These are phyloP conservation scores for Eumeta japonica DNA, from an alignment of 1,140 invertebrate species.

Conservation along the genomic window DNA sequence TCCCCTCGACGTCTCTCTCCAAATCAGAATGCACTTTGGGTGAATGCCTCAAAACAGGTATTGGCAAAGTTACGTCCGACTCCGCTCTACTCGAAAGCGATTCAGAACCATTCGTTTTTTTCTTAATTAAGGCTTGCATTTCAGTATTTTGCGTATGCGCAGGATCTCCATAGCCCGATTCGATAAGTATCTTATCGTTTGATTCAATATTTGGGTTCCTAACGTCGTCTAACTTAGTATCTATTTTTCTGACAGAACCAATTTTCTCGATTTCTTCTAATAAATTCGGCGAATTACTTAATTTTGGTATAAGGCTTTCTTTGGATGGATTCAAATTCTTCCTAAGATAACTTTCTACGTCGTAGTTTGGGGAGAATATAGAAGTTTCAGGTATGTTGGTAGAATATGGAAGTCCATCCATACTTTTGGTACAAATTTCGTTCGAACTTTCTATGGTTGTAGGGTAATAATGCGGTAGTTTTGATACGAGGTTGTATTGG, in stretches of 20 bases:
- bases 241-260: too few species aligned
- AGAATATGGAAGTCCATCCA: conserved; percentile 25
- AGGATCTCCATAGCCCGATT: too few species aligned
- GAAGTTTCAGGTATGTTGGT: conserved; percentile 40
- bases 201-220: too few species aligned
- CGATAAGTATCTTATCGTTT: too few species aligned
- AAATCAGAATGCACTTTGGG: conserved; percentile 32
- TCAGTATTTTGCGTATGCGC: too few species aligned
- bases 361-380: conserved; percentile 37
- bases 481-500: conserved; percentile 12
- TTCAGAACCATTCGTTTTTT: too few species aligned
- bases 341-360: conserved; percentile 40
- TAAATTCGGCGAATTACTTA: conserved; percentile 17
- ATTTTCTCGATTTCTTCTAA: too few species aligned
- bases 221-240: too few species aligned
- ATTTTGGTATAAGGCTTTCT: conserved; percentile 20
- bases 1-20: conserved; percentile 11
- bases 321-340: conserved; percentile 34
- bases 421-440: conserved; percentile 9
- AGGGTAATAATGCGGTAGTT: conserved; percentile 23
- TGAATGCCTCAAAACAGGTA: conserved; percentile 58
- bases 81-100: too few species aligned
- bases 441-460: conserved; percentile 5
- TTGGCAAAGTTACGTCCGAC: too few species aligned
- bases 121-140: too few species aligned